Percentiles rank a stretch among this genome's conserved stretches.
Evolutionary conservation across 2,888 invertebrate species (phyloP).

Genomic region (Crocallis elinguaria): DNA sequence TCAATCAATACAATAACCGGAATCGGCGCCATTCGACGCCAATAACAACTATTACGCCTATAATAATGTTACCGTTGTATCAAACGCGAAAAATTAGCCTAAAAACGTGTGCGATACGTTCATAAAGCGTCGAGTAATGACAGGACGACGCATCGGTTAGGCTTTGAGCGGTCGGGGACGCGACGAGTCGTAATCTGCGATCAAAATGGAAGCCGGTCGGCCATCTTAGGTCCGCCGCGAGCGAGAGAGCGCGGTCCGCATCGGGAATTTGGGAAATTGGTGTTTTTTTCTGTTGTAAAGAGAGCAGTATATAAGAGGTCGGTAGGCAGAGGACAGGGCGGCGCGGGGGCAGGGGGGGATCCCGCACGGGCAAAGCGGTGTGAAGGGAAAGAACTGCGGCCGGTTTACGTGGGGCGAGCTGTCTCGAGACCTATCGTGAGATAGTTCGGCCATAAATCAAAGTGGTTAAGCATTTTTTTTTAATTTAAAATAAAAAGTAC

Average conservation of each 20-base stretch:
- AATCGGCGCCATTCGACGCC: slow-evolving; percentile 40
- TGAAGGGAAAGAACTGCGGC: slow-evolving; percentile 81
- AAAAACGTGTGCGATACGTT: slow-evolving; percentile 80
- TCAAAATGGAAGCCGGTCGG: slow-evolving; percentile 83
- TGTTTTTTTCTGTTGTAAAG: slow-evolving; percentile 83
- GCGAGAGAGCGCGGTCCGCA: slow-evolving; percentile 79
- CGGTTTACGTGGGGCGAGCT: slow-evolving; percentile 45
- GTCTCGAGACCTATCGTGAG: slow-evolving; percentile 57
- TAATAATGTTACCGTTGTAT: slow-evolving; percentile 66
- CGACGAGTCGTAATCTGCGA: slow-evolving; percentile 78
- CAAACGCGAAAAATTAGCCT: slow-evolving; percentile 80
- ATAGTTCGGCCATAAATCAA: slow-evolving; percentile 53
- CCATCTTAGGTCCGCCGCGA: slow-evolving; percentile 82
- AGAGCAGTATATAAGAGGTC: slow-evolving; percentile 84
- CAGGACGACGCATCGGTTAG: slow-evolving; percentile 70
- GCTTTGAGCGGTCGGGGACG: slow-evolving; percentile 77
- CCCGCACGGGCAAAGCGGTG: slow-evolving; percentile 81
- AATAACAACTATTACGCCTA: slow-evolving; percentile 34
- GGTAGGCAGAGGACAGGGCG: slow-evolving; percentile 76
- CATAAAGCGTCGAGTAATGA: slow-evolving; percentile 63
- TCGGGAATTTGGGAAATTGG: slow-evolving; percentile 84
- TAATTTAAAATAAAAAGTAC: neutral
- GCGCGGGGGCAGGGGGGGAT: slow-evolving; percentile 65
- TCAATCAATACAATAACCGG: slow-evolving; percentile 75
- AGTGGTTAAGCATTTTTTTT: slow-evolving; percentile 24